Evolutionary conservation across 2,888 invertebrate genomes (phyloP), one percentile per base, ranked within the genome.

Genomic region (Iphiclides podalirius): DNA sequence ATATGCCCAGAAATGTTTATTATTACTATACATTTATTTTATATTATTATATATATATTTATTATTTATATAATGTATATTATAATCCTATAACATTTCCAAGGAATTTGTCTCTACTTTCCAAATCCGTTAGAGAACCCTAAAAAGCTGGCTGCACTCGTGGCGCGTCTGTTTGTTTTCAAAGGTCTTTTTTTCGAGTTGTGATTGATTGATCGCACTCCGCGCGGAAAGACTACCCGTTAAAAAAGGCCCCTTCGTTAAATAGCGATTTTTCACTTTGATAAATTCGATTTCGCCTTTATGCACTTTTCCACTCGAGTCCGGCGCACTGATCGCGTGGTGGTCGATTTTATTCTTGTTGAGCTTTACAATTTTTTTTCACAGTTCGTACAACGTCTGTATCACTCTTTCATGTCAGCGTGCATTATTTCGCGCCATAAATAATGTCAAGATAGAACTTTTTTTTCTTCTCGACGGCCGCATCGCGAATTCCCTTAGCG

Each of bases 221-320:
- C 52, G 61, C 65, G 66, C 65, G 62, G 67, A 68, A 66, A 65
- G 72, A 64, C 60, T 62, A 63, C 64, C 66, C 67, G 61, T 41
- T 50, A 68, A 74, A 77, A 47, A 75, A 79, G 67, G 61, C 57
- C 54, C 39, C 63, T 55, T 67, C 70, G 70, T 80, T 77, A 79
- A 76, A 79, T 70, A 76, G 60, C 75, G 67, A 78, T 81, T 75
- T 80, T 78, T 81, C 78, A 80, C 66, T 67, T 70, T 74, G 74
- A 75, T 72, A 68, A 69, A 75, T 72, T 70, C 65, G 59, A 61
- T 62, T 61, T 54, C 54, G 54, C 52, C 49, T 59, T 62, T 60
- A 63, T 63, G 63, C 59, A 52, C 52, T 56, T 58, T 63, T 62
- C 58, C 51, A 52, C 35, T 34, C 41, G 42, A 43, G 37, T 52